Evolutionary conservation across 2,797 vertebrate genomes (phyloP).

Genomic region (Diplodus sargus): DNA sequence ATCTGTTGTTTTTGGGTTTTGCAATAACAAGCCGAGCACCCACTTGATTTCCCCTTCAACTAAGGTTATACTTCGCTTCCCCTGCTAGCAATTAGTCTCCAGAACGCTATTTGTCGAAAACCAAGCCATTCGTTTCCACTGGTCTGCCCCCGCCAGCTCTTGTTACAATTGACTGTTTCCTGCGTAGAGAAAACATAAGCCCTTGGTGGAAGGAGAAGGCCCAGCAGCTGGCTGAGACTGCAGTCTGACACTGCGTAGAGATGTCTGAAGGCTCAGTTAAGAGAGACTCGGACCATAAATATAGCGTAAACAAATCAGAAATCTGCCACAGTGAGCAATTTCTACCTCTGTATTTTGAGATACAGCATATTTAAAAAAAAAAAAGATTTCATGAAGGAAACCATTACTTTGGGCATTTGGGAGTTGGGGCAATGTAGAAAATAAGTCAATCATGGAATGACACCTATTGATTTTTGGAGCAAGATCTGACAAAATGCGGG

Average conservation of each 20-base stretch:
- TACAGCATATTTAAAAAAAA: slow-evolving; percentile 53
- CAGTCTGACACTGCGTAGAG: slow-evolving; percentile 28
- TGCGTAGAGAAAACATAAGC: slow-evolving; percentile 69
- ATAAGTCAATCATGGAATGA: slow-evolving; percentile 60
- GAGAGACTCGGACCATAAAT: slow-evolving; percentile 22
- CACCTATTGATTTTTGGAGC: slow-evolving; percentile 64
- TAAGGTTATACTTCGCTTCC: slow-evolving; percentile 77
- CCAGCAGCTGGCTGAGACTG: slow-evolving; percentile 51
- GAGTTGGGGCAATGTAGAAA: slow-evolving; percentile 45
- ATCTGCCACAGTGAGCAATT: slow-evolving; percentile 22
- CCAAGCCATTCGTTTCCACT: slow-evolving; percentile 69
- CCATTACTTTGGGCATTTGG: slow-evolving; percentile 36
- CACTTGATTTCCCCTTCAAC: slow-evolving; percentile 68
- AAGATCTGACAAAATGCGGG: slow-evolving; percentile 49
- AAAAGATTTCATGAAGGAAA: slow-evolving; percentile 42
- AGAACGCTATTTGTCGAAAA: slow-evolving; percentile 82
- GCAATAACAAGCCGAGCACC: slow-evolving; percentile 67
- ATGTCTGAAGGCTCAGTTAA: slow-evolving; percentile 33
- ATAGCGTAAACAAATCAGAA: slow-evolving; percentile 54
- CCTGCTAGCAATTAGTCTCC: slow-evolving; percentile 82
- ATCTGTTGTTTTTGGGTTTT: slow-evolving; percentile 71
- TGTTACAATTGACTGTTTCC: slow-evolving; percentile 82
- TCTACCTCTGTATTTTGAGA: slow-evolving; percentile 27
- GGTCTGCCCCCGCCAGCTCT: slow-evolving; percentile 73
- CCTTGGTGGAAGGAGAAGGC: slow-evolving; percentile 53